These are phyloP conservation scores for Nasonia longicornis DNA, from an alignment of 1,140 invertebrate species.

Conservation along the genomic window DNA sequence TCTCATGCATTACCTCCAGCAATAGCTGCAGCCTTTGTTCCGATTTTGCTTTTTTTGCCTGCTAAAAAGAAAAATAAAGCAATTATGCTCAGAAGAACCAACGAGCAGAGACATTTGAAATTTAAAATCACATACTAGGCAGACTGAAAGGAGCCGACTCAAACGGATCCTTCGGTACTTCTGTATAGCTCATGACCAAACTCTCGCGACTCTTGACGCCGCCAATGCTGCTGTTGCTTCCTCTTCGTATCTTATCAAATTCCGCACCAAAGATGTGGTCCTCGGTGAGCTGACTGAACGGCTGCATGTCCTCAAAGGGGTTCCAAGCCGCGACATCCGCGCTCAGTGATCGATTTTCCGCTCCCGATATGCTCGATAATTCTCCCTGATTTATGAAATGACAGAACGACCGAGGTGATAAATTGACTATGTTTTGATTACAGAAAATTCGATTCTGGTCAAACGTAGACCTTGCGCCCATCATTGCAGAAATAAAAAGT, in stretches of 20 bases:
- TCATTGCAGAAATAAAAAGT: slow-evolving; percentile 12
- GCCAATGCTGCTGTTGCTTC: slow-evolving; percentile 85
- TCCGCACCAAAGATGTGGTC: slow-evolving; percentile 89
- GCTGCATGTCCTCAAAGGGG: slow-evolving; percentile 81
- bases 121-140: slow-evolving; percentile 70
- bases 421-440: not conserved
- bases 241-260: slow-evolving; percentile 86
- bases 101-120: slow-evolving; percentile 14
- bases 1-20: slow-evolving; percentile 76
- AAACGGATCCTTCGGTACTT: slow-evolving; percentile 81
- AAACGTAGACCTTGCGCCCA: not conserved
- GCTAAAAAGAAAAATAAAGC: slow-evolving; percentile 58
- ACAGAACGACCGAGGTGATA: not conserved
- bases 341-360: slow-evolving; percentile 72
- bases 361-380: slow-evolving; percentile 64
- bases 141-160: slow-evolving; percentile 84
- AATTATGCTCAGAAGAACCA: not conserved
- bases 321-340: slow-evolving; percentile 82
- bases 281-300: slow-evolving; percentile 83
- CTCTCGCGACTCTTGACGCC: slow-evolving; percentile 83
- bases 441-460: not conserved
- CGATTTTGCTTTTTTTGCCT: slow-evolving; percentile 69
- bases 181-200: slow-evolving; percentile 79
- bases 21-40: slow-evolving; percentile 70
- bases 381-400: slow-evolving; percentile 59